Evolutionary conservation across 2,888 invertebrate species (phyloP).

Genomic region (Hirtodrosophila duncani): DNA sequence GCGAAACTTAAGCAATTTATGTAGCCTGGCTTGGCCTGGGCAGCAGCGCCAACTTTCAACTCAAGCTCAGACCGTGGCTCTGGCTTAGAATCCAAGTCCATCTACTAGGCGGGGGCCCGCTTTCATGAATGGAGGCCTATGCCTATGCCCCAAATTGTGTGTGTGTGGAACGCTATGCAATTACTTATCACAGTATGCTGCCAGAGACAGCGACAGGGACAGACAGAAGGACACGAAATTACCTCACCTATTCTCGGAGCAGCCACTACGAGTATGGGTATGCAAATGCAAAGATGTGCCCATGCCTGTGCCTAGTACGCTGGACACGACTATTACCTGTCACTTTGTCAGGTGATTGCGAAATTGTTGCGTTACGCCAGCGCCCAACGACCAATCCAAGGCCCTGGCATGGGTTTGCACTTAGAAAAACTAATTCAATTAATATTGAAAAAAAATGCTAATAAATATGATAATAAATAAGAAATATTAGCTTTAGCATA

Average conservation of each 20-base stretch:
- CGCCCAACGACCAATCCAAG: conserved; percentile 31
- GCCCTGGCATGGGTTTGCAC: not conserved
- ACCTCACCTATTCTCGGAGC: conserved; percentile 30
- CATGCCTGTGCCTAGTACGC: conserved; percentile 43
- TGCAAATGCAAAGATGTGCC: conserved; percentile 60
- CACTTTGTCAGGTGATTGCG: conserved; percentile 75
- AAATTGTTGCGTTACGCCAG: conserved; percentile 72
- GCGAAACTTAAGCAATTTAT: conserved; percentile 59
- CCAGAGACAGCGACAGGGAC: conserved; percentile 23
- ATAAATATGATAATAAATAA: too few species aligned
- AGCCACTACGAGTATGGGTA: conserved; percentile 16
- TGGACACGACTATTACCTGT: conserved; percentile 74
- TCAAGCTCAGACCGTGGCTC: too few species aligned
- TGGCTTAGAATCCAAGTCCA: conserved; percentile 11
- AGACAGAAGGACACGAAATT: conserved; percentile 44
- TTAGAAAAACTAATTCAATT: too few species aligned
- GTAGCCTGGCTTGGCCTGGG: conserved; percentile 27
- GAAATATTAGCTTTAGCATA: too few species aligned
- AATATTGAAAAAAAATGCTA: too few species aligned
- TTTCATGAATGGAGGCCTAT: conserved; percentile 53
- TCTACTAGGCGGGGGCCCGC: conserved; percentile 39
- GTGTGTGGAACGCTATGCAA: conserved; percentile 54
- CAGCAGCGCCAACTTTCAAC: not conserved
- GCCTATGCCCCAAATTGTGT: conserved; percentile 49
- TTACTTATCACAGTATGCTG: conserved; percentile 71